Percentiles rank a stretch among this genome's conserved stretches.
Evolutionary conservation across 2,888 invertebrate species (phyloP).

Genomic region (Chrysolina oricalcia): DNA sequence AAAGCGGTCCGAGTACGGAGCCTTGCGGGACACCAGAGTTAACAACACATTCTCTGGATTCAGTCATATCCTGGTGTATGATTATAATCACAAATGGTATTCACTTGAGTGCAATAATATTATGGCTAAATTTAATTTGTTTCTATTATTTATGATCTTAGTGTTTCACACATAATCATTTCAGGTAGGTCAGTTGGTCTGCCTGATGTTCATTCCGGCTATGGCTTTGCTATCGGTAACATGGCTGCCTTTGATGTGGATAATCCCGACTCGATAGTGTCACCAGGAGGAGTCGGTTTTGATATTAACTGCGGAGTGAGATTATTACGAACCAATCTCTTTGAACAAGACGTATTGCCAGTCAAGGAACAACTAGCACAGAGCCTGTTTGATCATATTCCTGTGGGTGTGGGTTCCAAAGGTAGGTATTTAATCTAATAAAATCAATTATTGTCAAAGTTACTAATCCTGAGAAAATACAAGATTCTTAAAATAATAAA

Average conservation of each 20-base stretch:
- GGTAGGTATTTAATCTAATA: constrained; percentile 74
- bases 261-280: constrained; percentile 93
- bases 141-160: neutral
- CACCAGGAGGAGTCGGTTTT: constrained; percentile 93
- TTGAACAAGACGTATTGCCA: constrained; percentile 93
- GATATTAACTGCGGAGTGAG: constrained; percentile 98
- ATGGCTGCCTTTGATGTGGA: constrained; percentile 99
- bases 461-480: too few relatives aligned
- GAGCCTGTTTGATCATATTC: constrained; percentile 98
- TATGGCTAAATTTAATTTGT: neutral
- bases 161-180: neutral
- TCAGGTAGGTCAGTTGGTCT: constrained; percentile 87
- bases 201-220: constrained; percentile 98
- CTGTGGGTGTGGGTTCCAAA: constrained; percentile 99
- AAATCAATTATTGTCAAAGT: too few relatives aligned
- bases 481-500: too few relatives aligned
- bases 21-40: too few relatives aligned
- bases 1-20: too few relatives aligned
- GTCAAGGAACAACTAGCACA: constrained; percentile 97
- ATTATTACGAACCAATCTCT: constrained; percentile 93
- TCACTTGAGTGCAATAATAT: too few relatives aligned
- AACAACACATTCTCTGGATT: too few relatives aligned
- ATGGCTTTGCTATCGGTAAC: constrained; percentile 99
- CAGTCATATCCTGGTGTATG: too few relatives aligned
- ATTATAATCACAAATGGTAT: too few relatives aligned